Conservation (phyloP, 2,113 vertebrate genomes). For the Toxotes jaculatrix region DNA sequence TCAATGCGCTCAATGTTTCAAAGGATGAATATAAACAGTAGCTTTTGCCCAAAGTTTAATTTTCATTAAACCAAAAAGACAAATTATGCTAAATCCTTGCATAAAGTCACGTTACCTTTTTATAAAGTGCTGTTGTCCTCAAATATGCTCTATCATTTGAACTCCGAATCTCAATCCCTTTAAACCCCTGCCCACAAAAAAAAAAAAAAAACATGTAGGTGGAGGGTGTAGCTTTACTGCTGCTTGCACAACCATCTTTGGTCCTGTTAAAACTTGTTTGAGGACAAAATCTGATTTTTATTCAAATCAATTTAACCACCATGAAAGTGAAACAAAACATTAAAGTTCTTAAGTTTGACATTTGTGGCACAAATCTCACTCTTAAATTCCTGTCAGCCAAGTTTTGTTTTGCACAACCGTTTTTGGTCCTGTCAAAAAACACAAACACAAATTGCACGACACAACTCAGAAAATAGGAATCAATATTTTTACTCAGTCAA, state of each 20-base stretch:
- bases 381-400: too few species aligned
- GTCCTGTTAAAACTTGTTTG: not conserved
- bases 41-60: too few species aligned
- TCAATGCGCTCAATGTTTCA: not conserved
- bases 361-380: too few species aligned
- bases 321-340: too few species aligned
- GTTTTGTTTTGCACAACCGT: constrained; percentile 26
- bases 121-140: not conserved
- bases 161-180: not conserved
- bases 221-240: not conserved
- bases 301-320: too few species aligned
- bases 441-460: not conserved
- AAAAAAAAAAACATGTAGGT: not conserved
- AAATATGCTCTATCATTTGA: not conserved
- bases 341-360: too few species aligned
- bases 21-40: not conserved
- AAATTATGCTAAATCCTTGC: not conserved
- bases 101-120: constrained; percentile 48
- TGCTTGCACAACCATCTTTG: constrained; percentile 19
- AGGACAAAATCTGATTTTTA: too few species aligned
- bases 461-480: constrained; percentile 26
- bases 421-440: fast-evolving
- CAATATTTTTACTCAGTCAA: constrained; percentile 56
- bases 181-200: not conserved
- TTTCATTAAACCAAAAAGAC: not conserved